Evolutionary conservation across 2,888 invertebrate genomes (phyloP), one percentile per base, ranked within the genome.

Genomic region (Reticulitermes lucifugus): DNA sequence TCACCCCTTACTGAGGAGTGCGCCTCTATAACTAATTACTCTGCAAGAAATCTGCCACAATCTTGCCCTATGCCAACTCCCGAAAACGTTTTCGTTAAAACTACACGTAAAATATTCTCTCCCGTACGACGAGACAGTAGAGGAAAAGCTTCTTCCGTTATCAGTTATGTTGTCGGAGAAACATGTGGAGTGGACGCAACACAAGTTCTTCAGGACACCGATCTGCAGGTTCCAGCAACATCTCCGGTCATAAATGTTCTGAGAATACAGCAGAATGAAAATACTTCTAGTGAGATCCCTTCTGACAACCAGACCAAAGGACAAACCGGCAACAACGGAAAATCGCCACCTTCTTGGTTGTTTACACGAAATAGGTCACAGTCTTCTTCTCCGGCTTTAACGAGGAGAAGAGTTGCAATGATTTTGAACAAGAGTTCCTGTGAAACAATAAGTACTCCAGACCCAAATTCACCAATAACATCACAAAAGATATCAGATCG

Each of bases 91-190:
- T 95, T 96, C 87, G 95, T 96, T 0, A 96, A 95, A 90, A 96
- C 96, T 0, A 96, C 95, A 73, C 93, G 96, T 84, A 96, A 96
- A 91, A 93, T 96, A 88, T 96, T 96, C 87, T 95, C 96, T 0
- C 95, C 96, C 0, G 93, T 95, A 7, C 93, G 93, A 2, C 91
- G 93, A 85, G 92, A 92, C 83, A 93, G 93, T n/a, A 93, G 93
- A 89, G 90, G 93, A 4, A 90, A 92, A 9, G 91, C 92, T 0
- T 91, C 92, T 88, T 92, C 93, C 3, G 93, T 93, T 0, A 92
- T 93, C 89, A 92, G 91, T 77, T 90, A 91, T 51, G 89, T 91
- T 60, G 90, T 91, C 0, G 91, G 90, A 88, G 93, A 93, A 84
- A 88, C 92, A 41, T 60, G 87, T 55, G 65, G 65, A n/a, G 2